These are phyloP conservation scores for Enteromius thamalakanensis DNA, from an alignment of 2,797 vertebrate genomes.

Conservation along the genomic window DNA sequence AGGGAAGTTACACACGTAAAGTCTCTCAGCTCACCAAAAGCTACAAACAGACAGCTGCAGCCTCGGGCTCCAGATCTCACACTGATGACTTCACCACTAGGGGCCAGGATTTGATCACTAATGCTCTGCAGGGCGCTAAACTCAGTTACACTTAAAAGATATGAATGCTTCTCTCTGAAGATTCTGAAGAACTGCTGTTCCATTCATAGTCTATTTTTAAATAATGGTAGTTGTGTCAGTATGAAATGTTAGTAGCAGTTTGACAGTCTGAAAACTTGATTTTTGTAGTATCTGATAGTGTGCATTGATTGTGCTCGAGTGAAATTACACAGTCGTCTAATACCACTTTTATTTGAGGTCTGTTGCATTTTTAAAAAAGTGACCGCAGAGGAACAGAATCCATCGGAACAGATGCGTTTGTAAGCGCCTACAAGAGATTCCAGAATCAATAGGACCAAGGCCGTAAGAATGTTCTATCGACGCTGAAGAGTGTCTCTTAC, in stretches of 20 bases:
- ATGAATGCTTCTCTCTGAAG: conserved; percentile 27
- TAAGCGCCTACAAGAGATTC: conserved; percentile 41
- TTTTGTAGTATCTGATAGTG: background rate
- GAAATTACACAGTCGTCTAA: background rate
- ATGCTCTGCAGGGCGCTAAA: conserved; percentile 58
- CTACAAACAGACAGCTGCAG: conserved; percentile 32
- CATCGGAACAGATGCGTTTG: conserved; percentile 37
- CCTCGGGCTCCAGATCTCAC: conserved; percentile 28
- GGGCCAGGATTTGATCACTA: conserved; percentile 82
- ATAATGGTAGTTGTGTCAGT: conserved; percentile 12
- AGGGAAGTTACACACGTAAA: conserved; percentile 56
- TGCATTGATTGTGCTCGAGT: background rate
- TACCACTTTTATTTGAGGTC: background rate
- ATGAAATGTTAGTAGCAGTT: background rate
- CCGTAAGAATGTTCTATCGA: conserved; percentile 54
- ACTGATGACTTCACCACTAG: conserved; percentile 74
- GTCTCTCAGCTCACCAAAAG: conserved; percentile 51
- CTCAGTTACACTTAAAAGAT: conserved; percentile 33
- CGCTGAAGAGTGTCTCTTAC: conserved; percentile 38
- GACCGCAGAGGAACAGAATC: conserved; percentile 11
- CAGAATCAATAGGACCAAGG: conserved; percentile 56
- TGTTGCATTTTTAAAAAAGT: background rate
- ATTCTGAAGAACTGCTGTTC: background rate
- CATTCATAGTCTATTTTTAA: conserved; percentile 15
- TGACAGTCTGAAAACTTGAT: background rate